These are phyloP conservation scores for Nemopilema nomurai DNA, from an alignment of 30 jellyfish, hydroid and myxozoan species.

Conservation along the genomic window DNA sequence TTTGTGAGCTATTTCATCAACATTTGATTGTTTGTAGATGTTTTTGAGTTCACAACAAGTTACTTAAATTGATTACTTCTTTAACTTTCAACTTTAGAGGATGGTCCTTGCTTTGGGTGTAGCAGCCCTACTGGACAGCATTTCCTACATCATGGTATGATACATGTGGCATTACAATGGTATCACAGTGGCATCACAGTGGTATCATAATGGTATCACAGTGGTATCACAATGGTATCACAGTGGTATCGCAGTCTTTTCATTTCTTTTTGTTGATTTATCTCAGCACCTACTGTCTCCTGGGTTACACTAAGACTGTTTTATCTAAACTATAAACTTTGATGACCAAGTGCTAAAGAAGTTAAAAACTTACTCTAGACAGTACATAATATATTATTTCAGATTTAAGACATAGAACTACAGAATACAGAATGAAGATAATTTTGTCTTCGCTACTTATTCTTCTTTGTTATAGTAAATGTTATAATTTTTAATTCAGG, in stretches of 20 bases:
- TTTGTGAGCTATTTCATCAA: not conserved
- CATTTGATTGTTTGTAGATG: not conserved
- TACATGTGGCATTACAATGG: not conserved
- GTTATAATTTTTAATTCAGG: constrained; percentile 1
- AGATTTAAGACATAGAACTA: not conserved
- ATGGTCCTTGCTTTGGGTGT: constrained; percentile 72
- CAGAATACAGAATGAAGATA: not conserved
- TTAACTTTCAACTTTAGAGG: constrained; percentile 57
- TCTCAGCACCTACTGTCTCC: no score
- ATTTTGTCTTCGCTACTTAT: not conserved
- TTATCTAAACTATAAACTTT: no score
- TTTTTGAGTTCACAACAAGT: not conserved
- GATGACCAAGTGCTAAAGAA: no score
- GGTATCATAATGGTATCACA: no score
- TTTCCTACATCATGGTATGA: constrained; percentile 71
- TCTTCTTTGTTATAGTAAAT: not conserved
- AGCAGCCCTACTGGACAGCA: constrained; percentile 88
- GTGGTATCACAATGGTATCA: no score
- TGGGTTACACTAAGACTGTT: no score
- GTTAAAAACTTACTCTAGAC: no score
- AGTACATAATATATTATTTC: no score
- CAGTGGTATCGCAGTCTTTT: no score
- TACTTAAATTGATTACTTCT: not conserved
- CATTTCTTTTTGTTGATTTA: no score
- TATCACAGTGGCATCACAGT: no score